Base-by-base conservation (phyloP, 2,797 vertebrate genomes). In the Microtus obscurus region DNA sequence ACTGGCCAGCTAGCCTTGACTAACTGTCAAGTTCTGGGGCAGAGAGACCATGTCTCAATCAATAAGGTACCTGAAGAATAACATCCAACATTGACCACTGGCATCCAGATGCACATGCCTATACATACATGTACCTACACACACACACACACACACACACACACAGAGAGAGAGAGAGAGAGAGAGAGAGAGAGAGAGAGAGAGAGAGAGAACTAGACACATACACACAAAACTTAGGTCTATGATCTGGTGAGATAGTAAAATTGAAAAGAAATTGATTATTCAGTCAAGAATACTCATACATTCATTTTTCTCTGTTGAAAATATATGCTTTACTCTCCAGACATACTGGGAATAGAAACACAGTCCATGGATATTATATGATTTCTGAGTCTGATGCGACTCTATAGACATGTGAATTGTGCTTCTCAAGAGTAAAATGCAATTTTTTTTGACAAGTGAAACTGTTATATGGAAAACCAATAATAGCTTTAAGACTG, bases 151-250 rank as follows among this genome's bases (percentile, higher is more conserved):
- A 67, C 29, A 83, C 40, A n/a, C 40, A 69, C 53, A 61, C 53
- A 85, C 19, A 45, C 6, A 34, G 14, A 51, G 13, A 51, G 51
- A 53, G 16, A 17, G 16, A 51, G 14, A 51, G 51, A 51, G 14
- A 51, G 51, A 51, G 14, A 51, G 51, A 51, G 48, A 48, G 48
- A 48, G 48, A 48, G 48, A 48, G 48, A 48, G 48, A 51, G 51
- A 51, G 16, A 53, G 53, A 53, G 16, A 53, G 53, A 53, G 53
- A 56, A 76, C 73, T 21, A 73, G n/a, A 76, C 40, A 43, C 10
- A 43, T 76, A 78, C 27, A 78, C 45, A 78, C 45, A 65, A 94
- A 92, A 91, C 37, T 31, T 96, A 89, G 81, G n/a, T 56, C 31
- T 10, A 27, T 71, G 59, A 61, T 34, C 29, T 63, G 71, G 11